phyloP scores from a whole-genome alignment of 2,113 vertebrate species.

The Gasterosteus aculeatus region DNA sequence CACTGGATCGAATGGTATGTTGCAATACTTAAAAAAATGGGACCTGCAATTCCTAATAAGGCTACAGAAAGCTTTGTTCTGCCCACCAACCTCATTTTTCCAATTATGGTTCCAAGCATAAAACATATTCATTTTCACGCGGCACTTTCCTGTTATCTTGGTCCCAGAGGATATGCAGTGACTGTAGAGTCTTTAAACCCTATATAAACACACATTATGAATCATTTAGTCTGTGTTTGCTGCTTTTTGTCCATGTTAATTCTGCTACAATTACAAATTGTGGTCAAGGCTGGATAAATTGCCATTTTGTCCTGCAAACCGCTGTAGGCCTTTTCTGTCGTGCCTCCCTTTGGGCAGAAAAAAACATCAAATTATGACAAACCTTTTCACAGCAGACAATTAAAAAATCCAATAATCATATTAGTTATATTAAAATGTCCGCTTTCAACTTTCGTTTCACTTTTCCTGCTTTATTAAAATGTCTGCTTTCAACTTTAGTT shows the following conservation, averaged over 20 bases:
- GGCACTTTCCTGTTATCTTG: constrained; percentile 20
- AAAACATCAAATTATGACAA: background rate
- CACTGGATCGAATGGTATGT: constrained; percentile 65
- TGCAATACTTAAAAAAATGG: constrained; percentile 49
- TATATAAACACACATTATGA: background rate
- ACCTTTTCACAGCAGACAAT: background rate
- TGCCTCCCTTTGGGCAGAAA: background rate
- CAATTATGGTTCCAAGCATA: constrained; percentile 14
- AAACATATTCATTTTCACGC: constrained; percentile 13
- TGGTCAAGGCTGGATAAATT: background rate
- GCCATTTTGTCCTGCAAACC: background rate
- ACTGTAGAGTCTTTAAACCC: background rate
- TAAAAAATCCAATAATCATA: too few species aligned
- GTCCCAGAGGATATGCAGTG: constrained; percentile 5
- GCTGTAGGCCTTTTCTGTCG: background rate
- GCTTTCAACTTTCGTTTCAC: too few species aligned
- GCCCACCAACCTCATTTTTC: constrained; percentile 29
- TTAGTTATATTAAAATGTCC: background rate
- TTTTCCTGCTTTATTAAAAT: background rate
- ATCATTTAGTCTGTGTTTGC: background rate
- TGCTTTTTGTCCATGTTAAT: constrained; percentile 1
- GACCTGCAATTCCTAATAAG: constrained; percentile 44
- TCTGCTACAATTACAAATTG: background rate
- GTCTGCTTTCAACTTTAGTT: background rate
- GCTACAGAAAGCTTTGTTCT: constrained; percentile 26